Evolutionary conservation across 2,888 invertebrate species (phyloP), one percentile per base, ranked within the genome.

Genomic region (Macrosiphum euphorbiae): DNA sequence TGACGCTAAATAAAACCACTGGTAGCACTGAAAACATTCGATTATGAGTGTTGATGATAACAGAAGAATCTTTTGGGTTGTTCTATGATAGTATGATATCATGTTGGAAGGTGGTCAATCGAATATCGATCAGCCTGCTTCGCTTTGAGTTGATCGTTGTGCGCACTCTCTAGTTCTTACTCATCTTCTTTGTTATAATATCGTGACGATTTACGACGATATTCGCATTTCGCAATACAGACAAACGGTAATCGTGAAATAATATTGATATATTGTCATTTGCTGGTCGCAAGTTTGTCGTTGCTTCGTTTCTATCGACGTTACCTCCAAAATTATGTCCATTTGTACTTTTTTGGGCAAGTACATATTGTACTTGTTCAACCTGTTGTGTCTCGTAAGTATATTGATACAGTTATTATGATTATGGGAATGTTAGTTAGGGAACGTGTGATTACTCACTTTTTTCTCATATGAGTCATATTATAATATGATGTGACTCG

Each of bases 361-460:
- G 90, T 94, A 94, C 90, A 90, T 90, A 50, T 67, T 94, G 86
- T 94, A 94, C 58, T 67, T 94, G 90, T 94, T 94, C n/a, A 94
- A 94, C 67, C 44, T 94, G 10, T 24, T 94, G 24, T 90, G 86
- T 44, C 90, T 94, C 10, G 94, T 94, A 87, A 94, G 94, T 94
- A 61, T 44, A 52, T n/a, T 24, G 3, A 28, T 67, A n/a, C 16
- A 16, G n/a, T n/a, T 16, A n/a, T 78, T 2, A 78, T 78, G 11
- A 35, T 78, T 35, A 7, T 35, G 35, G 8, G 3, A 3, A 35
- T 78, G 8, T 20, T 78, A 20, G 35, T 78, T 78, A 20, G 35
- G 35, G 2, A 78, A 41, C 20, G 20, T 20, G 8, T 16, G 35
- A 35, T 8, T 2, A 35, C 20, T 78, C 0, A 35, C 35, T 24